Evolutionary conservation across 2,797 vertebrate genomes (phyloP), one percentile per base, ranked within the genome.

Genomic region (Eulemur coronatus): DNA sequence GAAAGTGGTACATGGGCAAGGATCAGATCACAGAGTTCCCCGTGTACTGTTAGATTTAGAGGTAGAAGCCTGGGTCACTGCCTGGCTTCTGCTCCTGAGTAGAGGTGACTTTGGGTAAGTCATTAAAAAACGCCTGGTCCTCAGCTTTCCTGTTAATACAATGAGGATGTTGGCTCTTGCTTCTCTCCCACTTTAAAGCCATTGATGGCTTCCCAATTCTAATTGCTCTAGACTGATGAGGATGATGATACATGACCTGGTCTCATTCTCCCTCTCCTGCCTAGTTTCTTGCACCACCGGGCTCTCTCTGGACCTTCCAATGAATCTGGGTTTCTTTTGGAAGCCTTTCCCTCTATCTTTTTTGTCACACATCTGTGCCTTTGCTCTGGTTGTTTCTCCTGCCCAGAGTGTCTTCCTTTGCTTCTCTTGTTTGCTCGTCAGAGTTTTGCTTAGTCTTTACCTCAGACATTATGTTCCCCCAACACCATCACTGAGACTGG

Each of bases 191-290:
- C 46, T 50, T 52, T 69, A 41, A 90, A 43, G 35, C 15, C 30
- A 24, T 6, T 13, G 3, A 22, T 85, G 81, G 12, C n/a, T 55
- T 35, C 38, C 30, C 41, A 15, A 9, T 35, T 69, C 59, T 10
- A 38, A 14, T 57, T 30, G 9, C 38, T 65, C 18, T 38, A 33
- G 41, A 26, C n/a, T 57, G 30, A 52, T 79, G n/a, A 33, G 18
- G 24, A 55, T 0, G 0, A 5, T 11, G 30, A 5, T 30, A 12
- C 1, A 0, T 17, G 7, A n/a, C 35, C 55, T 70, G n/a, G 63
- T 52, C 22, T 17, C 35, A 61, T 2, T 43, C 7, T 63, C 46
- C 55, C 20, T 46, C 35, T 48, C 12, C 22, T 67, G 33, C 4
- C 46, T 12, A 18, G 24, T 46, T 38, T 46, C 17, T 55, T 48